Percentiles rank a stretch among this genome's conserved stretches.
Evolutionary conservation across 2,113 vertebrate species (phyloP).

Genomic region (Orientallactaga bullata): DNA sequence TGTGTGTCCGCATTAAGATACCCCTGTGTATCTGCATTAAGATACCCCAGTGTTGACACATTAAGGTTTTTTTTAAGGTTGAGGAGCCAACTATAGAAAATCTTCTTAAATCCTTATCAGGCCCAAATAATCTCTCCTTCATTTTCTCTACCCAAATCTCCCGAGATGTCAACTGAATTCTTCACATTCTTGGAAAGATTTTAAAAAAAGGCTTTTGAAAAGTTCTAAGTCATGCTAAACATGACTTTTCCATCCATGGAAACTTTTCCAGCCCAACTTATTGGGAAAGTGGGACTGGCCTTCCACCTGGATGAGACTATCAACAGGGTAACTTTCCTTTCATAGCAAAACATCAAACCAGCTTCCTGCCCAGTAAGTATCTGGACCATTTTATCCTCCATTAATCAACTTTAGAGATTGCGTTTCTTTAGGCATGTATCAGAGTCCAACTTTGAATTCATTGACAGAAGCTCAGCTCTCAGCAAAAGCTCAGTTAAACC

Average conservation of each 20-base stretch:
- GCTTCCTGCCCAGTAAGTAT: not conserved
- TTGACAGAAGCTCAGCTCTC: not conserved
- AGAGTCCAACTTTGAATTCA: not conserved
- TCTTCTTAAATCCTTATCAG: slow-evolving; percentile 20
- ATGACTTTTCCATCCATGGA: not conserved
- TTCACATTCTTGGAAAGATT: not conserved
- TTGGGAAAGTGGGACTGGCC: not conserved
- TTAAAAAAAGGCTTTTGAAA: slow-evolving; percentile 22
- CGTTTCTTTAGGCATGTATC: slow-evolving; percentile 3
- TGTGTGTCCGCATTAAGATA: too few relatives aligned
- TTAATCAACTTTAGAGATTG: not conserved
- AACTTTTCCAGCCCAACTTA: not conserved
- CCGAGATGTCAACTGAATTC: not conserved
- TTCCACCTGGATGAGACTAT: not conserved
- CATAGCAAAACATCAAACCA: not conserved
- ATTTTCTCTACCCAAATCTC: not conserved
- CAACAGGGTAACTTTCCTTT: not conserved
- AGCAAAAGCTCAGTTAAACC: not conserved
- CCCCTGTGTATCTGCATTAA: not conserved
- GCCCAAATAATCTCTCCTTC: not conserved
- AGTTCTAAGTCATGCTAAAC: slow-evolving; percentile 5
- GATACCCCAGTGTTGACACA: too few relatives aligned
- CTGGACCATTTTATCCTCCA: not conserved
- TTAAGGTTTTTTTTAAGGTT: not conserved
- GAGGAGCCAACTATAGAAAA: not conserved